Conservation (phyloP, 1,140 invertebrate species). For the Drosophila sp. region DNA sequence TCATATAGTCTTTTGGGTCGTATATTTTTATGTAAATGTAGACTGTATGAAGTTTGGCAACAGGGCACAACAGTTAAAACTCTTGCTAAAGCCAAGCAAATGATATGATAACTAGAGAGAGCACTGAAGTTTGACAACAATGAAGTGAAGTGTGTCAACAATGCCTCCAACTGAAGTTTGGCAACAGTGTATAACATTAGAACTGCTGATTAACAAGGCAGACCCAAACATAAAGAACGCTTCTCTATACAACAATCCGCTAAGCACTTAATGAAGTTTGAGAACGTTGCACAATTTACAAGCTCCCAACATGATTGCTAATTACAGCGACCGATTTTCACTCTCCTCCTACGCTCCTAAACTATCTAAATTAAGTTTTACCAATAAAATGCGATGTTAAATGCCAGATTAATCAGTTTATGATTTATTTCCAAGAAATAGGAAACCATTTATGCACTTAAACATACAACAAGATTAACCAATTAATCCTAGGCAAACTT, state of each 20-base stretch:
- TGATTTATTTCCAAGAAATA: constrained; percentile 69
- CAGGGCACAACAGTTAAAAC: constrained; percentile 3
- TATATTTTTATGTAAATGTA: constrained; percentile 7
- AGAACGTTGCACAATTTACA: constrained; percentile 25
- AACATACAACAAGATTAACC: constrained; percentile 66
- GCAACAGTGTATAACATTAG: no score
- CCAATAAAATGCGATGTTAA: constrained; percentile 42
- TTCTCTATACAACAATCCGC: no score
- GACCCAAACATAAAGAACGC: no score
- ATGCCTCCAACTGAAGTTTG: no score
- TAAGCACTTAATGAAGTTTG: constrained; percentile 31
- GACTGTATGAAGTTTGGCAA: constrained; percentile 27
- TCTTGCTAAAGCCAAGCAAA: no score
- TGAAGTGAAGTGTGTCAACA: no score
- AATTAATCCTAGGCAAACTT: constrained; percentile 77
- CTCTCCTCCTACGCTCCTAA: neutral
- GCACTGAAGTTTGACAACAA: constrained; percentile 45
- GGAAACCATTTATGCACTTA: constrained; percentile 42
- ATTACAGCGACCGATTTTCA: constrained; percentile 25
- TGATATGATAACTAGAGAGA: no score
- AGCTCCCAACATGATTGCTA: constrained; percentile 27
- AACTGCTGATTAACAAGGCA: no score
- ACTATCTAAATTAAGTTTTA: neutral
- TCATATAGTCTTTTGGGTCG: constrained; percentile 23
- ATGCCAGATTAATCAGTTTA: constrained; percentile 68